phyloP scores from a whole-genome alignment of 2,888 invertebrate species.

The Lypha dubia region DNA sequence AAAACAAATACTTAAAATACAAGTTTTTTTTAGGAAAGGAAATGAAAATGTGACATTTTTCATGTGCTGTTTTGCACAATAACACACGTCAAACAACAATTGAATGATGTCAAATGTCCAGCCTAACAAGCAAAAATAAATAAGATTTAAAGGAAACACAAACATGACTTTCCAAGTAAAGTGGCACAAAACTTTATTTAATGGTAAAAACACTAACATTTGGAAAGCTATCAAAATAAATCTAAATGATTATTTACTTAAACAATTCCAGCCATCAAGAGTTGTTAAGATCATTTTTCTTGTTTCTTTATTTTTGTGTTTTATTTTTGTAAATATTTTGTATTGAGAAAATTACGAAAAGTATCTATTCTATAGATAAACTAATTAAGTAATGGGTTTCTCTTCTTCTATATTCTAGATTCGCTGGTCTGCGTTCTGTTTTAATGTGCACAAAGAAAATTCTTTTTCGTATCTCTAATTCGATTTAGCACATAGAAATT shows the following conservation, averaged over 20 bases:
- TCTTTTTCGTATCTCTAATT: slow-evolving; percentile 23
- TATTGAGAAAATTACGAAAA: neutral
- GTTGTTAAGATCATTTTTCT: neutral
- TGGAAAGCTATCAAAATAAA: slow-evolving; percentile 38
- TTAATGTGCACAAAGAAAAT: no score
- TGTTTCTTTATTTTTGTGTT: neutral
- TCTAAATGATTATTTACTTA: slow-evolving; percentile 49
- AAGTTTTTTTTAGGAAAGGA: neutral
- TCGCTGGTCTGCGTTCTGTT: slow-evolving; percentile 33
- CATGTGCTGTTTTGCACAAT: slow-evolving; percentile 20
- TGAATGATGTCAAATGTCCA: slow-evolving; percentile 58
- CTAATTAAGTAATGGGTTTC: slow-evolving; percentile 74
- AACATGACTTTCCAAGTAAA: slow-evolving; percentile 12
- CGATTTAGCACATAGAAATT: neutral
- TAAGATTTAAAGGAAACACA: neutral
- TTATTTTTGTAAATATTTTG: neutral
- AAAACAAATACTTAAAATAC: slow-evolving; percentile 1
- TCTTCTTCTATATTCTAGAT: slow-evolving; percentile 35
- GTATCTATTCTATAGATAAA: neutral
- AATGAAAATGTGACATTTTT: slow-evolving; percentile 18
- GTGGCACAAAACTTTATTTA: neutral
- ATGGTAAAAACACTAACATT: slow-evolving; percentile 1
- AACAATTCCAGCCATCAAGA: slow-evolving; percentile 46
- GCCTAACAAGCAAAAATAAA: neutral
- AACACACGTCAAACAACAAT: neutral